These are phyloP conservation scores for human (Homo sapiens) DNA, from an alignment of 2,113 vertebrate genomes.

Conservation along the genomic window DNA sequence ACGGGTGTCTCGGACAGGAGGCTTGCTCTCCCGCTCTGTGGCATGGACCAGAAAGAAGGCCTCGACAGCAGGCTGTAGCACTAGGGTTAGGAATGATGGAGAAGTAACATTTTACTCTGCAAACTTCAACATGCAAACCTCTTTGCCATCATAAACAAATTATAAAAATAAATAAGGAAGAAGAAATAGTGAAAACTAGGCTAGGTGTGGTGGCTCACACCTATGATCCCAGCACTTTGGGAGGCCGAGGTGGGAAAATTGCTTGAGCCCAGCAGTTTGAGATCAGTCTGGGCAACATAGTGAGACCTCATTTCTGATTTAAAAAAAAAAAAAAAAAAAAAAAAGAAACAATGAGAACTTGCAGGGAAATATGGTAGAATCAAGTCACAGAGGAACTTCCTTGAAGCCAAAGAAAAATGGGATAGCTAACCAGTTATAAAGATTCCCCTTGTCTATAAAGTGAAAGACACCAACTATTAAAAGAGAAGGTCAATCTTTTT, in stretches of 20 bases:
- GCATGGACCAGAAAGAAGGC: constrained; percentile 97
- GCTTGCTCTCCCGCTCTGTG: constrained; percentile 96
- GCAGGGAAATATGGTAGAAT: not conserved
- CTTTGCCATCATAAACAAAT: not conserved
- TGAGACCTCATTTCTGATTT: too few species aligned
- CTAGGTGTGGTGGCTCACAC: not conserved
- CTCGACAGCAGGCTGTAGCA: constrained; percentile 95
- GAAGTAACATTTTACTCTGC: constrained; percentile 24
- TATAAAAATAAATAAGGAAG: not conserved
- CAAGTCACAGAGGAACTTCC: not conserved
- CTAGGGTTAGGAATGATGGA: constrained; percentile 74
- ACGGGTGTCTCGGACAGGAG: constrained; percentile 93
- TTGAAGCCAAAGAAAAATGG: not conserved
- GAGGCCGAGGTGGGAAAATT: not conserved
- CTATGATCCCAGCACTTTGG: not conserved
- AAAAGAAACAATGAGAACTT: not conserved
- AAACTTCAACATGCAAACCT: constrained; percentile 15
- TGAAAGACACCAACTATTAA: not conserved
- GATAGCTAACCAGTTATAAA: constrained; percentile 5
- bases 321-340: too few species aligned
- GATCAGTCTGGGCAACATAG: too few species aligned
- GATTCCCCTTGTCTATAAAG: not conserved
- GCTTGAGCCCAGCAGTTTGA: not conserved
- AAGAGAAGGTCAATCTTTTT: not conserved
- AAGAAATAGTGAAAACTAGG: not conserved